These are phyloP conservation scores for Brachypodius melanocephalos DNA, from an alignment of 2,113 vertebrate genomes.

Conservation along the genomic window DNA sequence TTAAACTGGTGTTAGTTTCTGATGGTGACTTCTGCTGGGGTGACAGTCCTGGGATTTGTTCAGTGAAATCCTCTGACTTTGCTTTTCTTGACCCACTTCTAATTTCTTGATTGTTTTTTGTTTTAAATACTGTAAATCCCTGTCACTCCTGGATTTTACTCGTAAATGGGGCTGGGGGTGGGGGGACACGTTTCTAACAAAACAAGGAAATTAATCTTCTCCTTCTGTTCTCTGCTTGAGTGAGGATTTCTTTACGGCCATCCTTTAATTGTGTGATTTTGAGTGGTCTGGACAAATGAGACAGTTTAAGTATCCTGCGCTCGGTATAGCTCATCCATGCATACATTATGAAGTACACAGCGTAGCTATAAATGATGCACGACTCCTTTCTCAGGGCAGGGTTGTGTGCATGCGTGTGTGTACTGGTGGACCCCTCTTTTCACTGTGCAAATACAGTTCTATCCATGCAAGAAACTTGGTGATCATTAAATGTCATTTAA, in stretches of 20 bases:
- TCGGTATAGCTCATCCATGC: neutral
- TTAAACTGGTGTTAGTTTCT: neutral
- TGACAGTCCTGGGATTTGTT: neutral
- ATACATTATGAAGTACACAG: neutral
- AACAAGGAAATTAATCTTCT: neutral
- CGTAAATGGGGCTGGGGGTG: neutral
- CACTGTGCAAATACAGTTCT: neutral
- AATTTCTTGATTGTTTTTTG: neutral
- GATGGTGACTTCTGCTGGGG: rapidly evolving
- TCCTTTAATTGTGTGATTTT: neutral
- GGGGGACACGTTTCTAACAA: rapidly evolving
- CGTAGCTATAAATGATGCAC: slow-evolving; percentile 5
- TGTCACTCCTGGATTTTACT: neutral
- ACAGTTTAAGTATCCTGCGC: neutral
- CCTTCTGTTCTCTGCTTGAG: neutral
- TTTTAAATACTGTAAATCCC: neutral
- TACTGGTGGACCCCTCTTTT: neutral
- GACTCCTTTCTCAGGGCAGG: neutral
- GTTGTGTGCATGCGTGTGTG: neutral
- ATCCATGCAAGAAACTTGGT: neutral
- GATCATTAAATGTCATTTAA: neutral
- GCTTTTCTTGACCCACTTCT: neutral
- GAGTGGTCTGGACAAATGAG: neutral
- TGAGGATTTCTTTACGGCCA: neutral
- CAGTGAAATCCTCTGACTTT: neutral